Evolutionary conservation across 2,888 invertebrate genomes (phyloP).

Genomic region (Trachelus tabidus): DNA sequence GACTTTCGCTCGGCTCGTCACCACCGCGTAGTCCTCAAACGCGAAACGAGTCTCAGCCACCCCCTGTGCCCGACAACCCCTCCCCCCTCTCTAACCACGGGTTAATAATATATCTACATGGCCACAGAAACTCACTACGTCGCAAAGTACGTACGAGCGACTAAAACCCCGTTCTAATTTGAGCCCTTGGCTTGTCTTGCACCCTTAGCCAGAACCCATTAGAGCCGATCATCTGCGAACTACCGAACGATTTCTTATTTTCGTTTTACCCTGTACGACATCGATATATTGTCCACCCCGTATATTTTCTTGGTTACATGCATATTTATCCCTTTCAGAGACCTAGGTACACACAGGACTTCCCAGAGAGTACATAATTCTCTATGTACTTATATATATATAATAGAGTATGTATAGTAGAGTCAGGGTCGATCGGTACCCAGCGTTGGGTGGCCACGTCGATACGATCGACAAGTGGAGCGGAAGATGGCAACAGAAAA

Average conservation of each 20-base stretch:
- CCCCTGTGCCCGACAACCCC: background rate
- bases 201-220: background rate
- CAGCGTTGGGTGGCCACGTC: constrained; percentile 58
- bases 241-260: background rate
- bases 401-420: background rate
- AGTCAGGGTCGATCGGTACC: constrained; percentile 38
- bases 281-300: background rate
- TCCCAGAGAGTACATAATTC: background rate
- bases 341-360: background rate
- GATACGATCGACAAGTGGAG: constrained; percentile 52
- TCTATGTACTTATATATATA: background rate
- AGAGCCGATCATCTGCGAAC: background rate
- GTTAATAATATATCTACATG: background rate
- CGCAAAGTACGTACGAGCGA: background rate
- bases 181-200: background rate
- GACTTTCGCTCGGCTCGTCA: constrained; percentile 9
- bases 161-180: background rate
- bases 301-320: background rate
- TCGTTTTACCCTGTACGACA: background rate
- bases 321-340: background rate
- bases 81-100: background rate
- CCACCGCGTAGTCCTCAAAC: constrained; percentile 19
- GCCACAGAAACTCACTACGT: background rate
- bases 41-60: background rate
- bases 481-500: constrained; percentile 35